Conservation (phyloP, 2,888 invertebrate species). For the Zygogramma bicolorata region DNA sequence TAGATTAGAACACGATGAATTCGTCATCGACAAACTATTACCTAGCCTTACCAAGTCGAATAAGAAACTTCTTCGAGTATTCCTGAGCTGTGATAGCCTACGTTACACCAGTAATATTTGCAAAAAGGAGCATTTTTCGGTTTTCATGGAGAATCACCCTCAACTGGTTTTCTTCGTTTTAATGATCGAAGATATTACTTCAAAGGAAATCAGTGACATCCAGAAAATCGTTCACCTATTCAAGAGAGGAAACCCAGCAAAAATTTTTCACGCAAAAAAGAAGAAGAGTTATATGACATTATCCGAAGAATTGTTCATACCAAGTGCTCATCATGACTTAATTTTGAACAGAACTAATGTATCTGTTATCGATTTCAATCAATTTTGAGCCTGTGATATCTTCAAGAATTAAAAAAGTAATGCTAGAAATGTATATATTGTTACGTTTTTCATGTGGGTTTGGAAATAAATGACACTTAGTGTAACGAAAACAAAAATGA, state of each 20-base stretch:
- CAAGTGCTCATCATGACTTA: slow-evolving; percentile 35
- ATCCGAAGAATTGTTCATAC: slow-evolving; percentile 27
- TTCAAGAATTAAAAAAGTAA: too few relatives aligned
- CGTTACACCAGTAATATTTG: not conserved
- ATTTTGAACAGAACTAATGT: slow-evolving; percentile 30
- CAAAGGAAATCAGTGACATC: slow-evolving; percentile 26
- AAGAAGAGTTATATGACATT: slow-evolving; percentile 11
- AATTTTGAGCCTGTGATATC: slow-evolving; percentile 21
- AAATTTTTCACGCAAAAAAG: slow-evolving; percentile 30
- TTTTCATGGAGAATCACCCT: slow-evolving; percentile 22
- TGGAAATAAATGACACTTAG: too few relatives aligned
- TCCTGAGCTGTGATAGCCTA: slow-evolving; percentile 33
- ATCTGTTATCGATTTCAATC: slow-evolving; percentile 33
- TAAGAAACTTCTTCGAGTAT: slow-evolving; percentile 30
- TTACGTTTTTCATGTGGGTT: too few relatives aligned
- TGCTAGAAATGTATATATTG: too few relatives aligned
- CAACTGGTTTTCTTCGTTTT: slow-evolving; percentile 37
- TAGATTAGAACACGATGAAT: slow-evolving; percentile 28
- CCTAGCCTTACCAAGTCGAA: slow-evolving; percentile 16
- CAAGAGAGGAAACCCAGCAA: slow-evolving; percentile 30
- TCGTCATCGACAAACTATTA: slow-evolving; percentile 27
- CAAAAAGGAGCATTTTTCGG: slow-evolving; percentile 9
- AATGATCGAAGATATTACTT: slow-evolving; percentile 16
- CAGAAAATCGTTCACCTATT: slow-evolving; percentile 23
- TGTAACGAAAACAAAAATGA: too few relatives aligned